These are phyloP conservation scores for Maccullochella peelii DNA, from an alignment of 2,113 vertebrate genomes.

Conservation along the genomic window DNA sequence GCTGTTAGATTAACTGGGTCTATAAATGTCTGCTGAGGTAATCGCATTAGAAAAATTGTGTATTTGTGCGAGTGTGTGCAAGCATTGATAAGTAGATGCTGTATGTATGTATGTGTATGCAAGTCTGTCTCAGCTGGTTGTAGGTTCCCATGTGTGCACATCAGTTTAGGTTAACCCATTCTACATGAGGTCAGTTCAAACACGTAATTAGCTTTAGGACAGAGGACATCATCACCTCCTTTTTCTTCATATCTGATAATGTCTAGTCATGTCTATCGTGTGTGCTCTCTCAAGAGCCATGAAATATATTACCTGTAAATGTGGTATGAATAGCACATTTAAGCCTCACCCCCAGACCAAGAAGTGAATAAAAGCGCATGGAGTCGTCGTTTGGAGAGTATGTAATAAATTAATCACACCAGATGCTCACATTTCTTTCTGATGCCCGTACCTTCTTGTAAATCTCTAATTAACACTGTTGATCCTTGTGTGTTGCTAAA, in stretches of 20 bases:
- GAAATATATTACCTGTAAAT: conserved; percentile 67
- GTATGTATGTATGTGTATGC: too few relatives aligned
- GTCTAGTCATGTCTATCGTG: conserved; percentile 39
- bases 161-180: conserved; percentile 25
- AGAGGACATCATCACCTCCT: conserved; percentile 31
- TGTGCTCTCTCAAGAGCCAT: conserved; percentile 36
- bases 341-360: conserved; percentile 37
- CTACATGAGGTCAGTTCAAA: conserved; percentile 46
- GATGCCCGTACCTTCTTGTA: conserved; percentile 73
- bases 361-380: conserved; percentile 43
- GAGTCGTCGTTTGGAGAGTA: conserved; percentile 46
- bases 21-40: conserved; percentile 71
- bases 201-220: conserved; percentile 49
- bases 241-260: conserved; percentile 39
- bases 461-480: conserved; percentile 80
- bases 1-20: conserved; percentile 77
- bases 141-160: conserved; percentile 11
- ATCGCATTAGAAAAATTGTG: conserved; percentile 65
- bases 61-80: conserved; percentile 22
- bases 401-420: conserved; percentile 66
- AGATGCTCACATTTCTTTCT: conserved; percentile 75
- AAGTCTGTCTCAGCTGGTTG: not conserved
- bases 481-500: conserved; percentile 76
- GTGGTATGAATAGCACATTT: conserved; percentile 63
- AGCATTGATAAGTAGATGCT: conserved; percentile 26